phyloP scores from a whole-genome alignment of 2,888 invertebrate genomes.

The Leucoptera coffeella region DNA sequence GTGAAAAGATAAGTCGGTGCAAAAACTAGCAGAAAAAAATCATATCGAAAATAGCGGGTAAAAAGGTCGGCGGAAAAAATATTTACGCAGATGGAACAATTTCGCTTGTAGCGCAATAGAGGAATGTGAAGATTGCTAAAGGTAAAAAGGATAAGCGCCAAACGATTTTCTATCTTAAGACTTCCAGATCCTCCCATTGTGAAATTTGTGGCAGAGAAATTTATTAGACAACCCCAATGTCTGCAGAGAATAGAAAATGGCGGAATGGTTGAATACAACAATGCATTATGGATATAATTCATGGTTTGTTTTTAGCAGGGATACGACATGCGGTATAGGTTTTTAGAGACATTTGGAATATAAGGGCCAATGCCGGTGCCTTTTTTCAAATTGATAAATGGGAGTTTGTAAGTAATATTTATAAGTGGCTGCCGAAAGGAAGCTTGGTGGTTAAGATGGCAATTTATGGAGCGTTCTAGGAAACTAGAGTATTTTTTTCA shows the following conservation, averaged over 20 bases:
- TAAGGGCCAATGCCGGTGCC: constrained; percentile 27
- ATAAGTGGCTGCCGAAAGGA: constrained; percentile 10
- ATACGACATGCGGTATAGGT: constrained; percentile 50
- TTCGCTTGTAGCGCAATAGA: too few species aligned
- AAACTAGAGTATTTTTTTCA: too few species aligned
- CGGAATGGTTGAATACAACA: constrained; percentile 42
- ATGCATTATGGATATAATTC: constrained; percentile 46
- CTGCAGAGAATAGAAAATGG: constrained; percentile 54
- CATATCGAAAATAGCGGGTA: constrained; percentile 27
- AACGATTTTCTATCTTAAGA: constrained; percentile 30
- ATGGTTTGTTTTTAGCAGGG: constrained; percentile 53
- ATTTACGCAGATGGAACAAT: too few species aligned
- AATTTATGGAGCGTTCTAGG: too few species aligned
- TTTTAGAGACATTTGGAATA: constrained; percentile 43
- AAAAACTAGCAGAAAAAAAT: constrained; percentile 45
- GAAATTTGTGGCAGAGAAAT: constrained; percentile 45
- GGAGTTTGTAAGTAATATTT: constrained; percentile 23
- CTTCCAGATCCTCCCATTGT: constrained; percentile 40
- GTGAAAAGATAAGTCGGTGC: constrained; percentile 35
- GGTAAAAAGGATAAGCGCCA: too few species aligned
- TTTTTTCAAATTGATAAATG: constrained; percentile 24
- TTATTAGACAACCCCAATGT: constrained; percentile 49
- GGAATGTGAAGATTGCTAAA: too few species aligned
- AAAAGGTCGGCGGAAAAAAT: constrained; percentile 35
- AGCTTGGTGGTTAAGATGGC: constrained; percentile 1